Conservation (phyloP, 2,797 vertebrate species). For the Philypnodon macrostomus region DNA sequence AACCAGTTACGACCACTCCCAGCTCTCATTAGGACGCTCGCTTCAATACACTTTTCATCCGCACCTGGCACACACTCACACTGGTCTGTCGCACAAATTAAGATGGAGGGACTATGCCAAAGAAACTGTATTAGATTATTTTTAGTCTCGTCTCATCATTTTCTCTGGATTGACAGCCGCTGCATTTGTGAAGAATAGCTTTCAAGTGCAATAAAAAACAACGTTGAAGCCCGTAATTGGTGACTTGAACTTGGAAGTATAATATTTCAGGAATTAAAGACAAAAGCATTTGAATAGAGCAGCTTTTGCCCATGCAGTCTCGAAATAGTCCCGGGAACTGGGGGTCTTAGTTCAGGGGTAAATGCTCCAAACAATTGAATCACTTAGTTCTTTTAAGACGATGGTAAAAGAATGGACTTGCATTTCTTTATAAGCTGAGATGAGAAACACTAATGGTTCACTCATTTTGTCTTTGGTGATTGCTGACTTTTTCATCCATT, state of each 20-base stretch:
- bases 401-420: too few relatives aligned
- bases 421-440: too few relatives aligned
- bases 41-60: slow-evolving; percentile 69
- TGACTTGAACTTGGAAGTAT: slow-evolving; percentile 29
- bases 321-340: too few relatives aligned
- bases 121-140: slow-evolving; percentile 7
- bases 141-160: too few relatives aligned
- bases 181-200: slow-evolving; percentile 1
- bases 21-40: slow-evolving; percentile 65
- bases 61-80: slow-evolving; percentile 60
- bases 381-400: too few relatives aligned
- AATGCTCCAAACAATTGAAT: background rate
- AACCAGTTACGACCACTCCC: slow-evolving; percentile 66
- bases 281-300: too few relatives aligned
- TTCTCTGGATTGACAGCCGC: background rate
- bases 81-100: slow-evolving; percentile 63
- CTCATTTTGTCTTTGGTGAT: too few relatives aligned
- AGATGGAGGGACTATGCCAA: slow-evolving; percentile 57
- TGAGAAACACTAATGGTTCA: too few relatives aligned
- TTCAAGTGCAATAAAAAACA: slow-evolving; percentile 11
- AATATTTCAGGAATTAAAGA: background rate
- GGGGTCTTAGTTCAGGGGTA: too few relatives aligned
- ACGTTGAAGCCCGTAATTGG: slow-evolving; percentile 27
- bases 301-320: too few relatives aligned
- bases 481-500: too few relatives aligned